Conservation (phyloP, 2,113 vertebrate genomes). For the Mirza zaza region DNA sequence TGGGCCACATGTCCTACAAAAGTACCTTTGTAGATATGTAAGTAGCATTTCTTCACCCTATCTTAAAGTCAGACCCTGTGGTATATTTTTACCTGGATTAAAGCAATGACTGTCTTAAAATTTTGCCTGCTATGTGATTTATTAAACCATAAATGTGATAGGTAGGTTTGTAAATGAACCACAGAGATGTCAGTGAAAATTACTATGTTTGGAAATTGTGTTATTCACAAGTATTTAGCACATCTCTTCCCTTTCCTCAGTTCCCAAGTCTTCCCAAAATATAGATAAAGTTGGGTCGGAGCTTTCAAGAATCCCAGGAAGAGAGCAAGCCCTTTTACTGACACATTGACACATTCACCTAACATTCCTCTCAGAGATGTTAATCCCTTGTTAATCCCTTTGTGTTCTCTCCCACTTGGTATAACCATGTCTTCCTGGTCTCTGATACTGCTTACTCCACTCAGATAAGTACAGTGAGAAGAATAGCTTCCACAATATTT, state of each 20-base stretch:
- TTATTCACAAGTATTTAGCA: background rate
- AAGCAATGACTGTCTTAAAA: background rate
- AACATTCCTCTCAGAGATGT: background rate
- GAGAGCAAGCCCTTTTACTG: background rate
- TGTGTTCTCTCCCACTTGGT: background rate
- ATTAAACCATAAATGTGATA: background rate
- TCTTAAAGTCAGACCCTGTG: background rate
- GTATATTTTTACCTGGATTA: background rate
- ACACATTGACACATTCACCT: background rate
- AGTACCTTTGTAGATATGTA: too few species aligned
- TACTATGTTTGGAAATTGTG: background rate
- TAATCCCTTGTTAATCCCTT: background rate
- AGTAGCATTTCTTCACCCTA: background rate
- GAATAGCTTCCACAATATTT: background rate
- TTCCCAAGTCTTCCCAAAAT: background rate
- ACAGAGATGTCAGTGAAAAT: background rate
- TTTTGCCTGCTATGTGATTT: background rate
- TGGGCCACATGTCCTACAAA: background rate
- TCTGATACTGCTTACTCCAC: background rate
- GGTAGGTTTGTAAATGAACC: background rate
- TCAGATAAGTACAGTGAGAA: background rate
- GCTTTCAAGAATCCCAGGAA: background rate
- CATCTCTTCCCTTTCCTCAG: background rate
- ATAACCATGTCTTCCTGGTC: background rate
- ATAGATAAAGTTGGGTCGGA: background rate